Evolutionary conservation across 2,797 vertebrate genomes (phyloP).

Genomic region (Chaetophractus vellerosus): DNA sequence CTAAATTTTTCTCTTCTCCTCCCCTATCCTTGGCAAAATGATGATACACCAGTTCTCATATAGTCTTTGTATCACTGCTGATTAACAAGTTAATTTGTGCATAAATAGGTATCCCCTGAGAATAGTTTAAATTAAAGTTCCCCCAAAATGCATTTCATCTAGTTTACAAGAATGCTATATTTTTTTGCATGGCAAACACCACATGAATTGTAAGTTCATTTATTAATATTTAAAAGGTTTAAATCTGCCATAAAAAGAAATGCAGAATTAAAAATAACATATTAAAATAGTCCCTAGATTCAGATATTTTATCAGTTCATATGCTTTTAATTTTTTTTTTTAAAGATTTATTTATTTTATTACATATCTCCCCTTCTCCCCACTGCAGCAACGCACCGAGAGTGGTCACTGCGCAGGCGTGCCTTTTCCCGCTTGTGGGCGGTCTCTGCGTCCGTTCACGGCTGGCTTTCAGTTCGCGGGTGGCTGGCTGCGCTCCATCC

Average conservation of each 20-base stretch:
- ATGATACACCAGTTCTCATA: neutral
- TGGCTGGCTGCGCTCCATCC: too few relatives aligned
- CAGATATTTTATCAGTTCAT: neutral
- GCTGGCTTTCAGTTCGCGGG: too few relatives aligned
- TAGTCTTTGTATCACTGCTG: conserved; percentile 56
- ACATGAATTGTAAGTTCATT: conserved; percentile 29
- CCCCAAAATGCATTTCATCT: conserved; percentile 62
- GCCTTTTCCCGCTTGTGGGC: too few relatives aligned
- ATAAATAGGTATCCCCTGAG: neutral
- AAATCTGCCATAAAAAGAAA: neutral
- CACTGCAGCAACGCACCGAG: too few relatives aligned
- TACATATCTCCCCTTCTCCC: too few relatives aligned
- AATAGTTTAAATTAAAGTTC: conserved; percentile 58
- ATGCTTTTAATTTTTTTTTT: conserved; percentile 62
- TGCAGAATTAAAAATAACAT: conserved; percentile 19
- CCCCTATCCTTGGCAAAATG: neutral
- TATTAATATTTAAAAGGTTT: conserved; percentile 66
- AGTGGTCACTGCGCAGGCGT: too few relatives aligned
- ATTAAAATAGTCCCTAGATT: neutral
- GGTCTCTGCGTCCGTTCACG: too few relatives aligned
- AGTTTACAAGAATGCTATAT: neutral
- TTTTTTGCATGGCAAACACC: neutral
- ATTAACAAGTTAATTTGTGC: conserved; percentile 64
- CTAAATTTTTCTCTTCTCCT: neutral
- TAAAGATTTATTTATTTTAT: too few relatives aligned